Percentiles rank a stretch among this genome's conserved stretches.
Evolutionary conservation across 2,888 invertebrate species (phyloP).

Genomic region (Campoletis raptor): DNA sequence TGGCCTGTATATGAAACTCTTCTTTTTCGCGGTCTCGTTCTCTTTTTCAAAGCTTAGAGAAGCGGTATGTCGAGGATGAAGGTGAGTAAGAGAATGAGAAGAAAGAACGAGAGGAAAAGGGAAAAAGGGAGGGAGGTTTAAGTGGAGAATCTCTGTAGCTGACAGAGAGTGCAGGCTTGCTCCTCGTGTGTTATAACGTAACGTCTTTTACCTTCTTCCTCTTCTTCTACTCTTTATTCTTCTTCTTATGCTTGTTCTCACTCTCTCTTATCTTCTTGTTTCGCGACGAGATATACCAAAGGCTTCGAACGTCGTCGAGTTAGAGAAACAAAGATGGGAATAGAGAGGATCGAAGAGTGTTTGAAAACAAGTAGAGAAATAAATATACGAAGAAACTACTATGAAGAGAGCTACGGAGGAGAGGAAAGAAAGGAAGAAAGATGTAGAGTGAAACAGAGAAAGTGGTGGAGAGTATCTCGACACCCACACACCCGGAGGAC

Average conservation of each 20-base stretch:
- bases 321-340: constrained; percentile 28
- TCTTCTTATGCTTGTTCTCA: constrained; percentile 24
- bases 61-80: constrained; percentile 33
- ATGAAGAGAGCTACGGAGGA: constrained; percentile 33
- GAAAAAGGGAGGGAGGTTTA: constrained; percentile 57
- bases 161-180: constrained; percentile 71
- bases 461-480: constrained; percentile 73
- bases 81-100: constrained; percentile 21
- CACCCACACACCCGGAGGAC: constrained; percentile 81
- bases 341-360: constrained; percentile 45
- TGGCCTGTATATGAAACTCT: constrained; percentile 25
- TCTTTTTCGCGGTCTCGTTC: constrained; percentile 21
- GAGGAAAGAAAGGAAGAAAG: constrained; percentile 65
- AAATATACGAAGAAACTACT: constrained; percentile 6
- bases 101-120: constrained; percentile 33
- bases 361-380: constrained; percentile 19
- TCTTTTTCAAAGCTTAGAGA: constrained; percentile 25
- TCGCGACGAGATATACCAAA: constrained; percentile 79
- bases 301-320: constrained; percentile 66
- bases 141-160: constrained; percentile 70
- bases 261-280: constrained; percentile 70
- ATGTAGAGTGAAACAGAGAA: constrained; percentile 65
- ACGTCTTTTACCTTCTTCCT: constrained; percentile 60
- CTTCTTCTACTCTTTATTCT: not conserved
- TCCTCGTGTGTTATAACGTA: constrained; percentile 75